Evolutionary conservation across 2,113 vertebrate species (phyloP), one percentile per base, ranked within the genome.

Genomic region (Thalassoma bifasciatum): DNA sequence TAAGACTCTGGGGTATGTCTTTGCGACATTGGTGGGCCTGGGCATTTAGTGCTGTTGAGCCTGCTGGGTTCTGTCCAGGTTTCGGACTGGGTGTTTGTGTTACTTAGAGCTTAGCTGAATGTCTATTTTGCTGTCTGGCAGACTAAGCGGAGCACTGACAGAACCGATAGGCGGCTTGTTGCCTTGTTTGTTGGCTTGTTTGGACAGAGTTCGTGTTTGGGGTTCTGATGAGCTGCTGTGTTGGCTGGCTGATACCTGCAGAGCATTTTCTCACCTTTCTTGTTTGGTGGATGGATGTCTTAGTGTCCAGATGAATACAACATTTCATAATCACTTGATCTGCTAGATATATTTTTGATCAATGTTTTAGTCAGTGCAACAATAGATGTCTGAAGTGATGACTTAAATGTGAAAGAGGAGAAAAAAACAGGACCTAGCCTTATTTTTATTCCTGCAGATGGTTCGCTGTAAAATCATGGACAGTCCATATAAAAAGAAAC

Each of bases 1-100:
- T 16, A 57, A 17, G 54, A 37, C 61, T 78, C 1, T 47, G 5
- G 16, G 46, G 38, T 63, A 12, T 62, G 19, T 59, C 56, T 46
- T 46, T 59, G 54, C 44, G 22, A 21, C 44, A 36, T 66, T 58
- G 67, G 42, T 49, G 22, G 2, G 60, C 37, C 73, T 66, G 53
- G 54, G 10, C 67, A 54, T 66, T 53, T 12, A 34, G 26, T 24
- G 53, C n/a, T 60, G 30, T 37, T 72, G 62, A 64, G 59, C 74
- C 3, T 21, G 14, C n/a, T 84, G 76, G 77, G 54, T 56, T 2
- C 12, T 44, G 24, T 86, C 77, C 85, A 90, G 56, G 22, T 67
- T 81, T 62, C 64, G 19, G 54, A 34, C 40, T 67, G 46, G n/a
- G n/a, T 87, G 58, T 63, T 77, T 83, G 75, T 66, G 22, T 70